Evolutionary conservation across 1,140 invertebrate genomes (phyloP), one percentile per base, ranked within the genome.

Genomic region (Hermatobates lingyangjiaoensis): DNA sequence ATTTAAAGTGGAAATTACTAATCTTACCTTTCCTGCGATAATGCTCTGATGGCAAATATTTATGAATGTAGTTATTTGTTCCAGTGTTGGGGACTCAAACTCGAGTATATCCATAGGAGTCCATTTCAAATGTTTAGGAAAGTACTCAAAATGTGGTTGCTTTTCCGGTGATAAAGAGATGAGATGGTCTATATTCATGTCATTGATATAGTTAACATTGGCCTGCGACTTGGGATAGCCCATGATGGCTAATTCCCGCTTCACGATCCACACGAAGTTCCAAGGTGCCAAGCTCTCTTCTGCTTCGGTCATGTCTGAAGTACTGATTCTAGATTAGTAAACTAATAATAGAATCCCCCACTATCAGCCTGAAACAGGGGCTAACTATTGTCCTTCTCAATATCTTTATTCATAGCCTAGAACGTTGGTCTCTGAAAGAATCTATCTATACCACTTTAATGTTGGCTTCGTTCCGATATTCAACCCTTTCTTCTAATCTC

Each of bases 31-130:
- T 10, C 21, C 18, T 4, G 39, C 14, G 21, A 20, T 20, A 5
- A 42, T 14, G 5, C 14, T 42, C 18, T 42, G 5, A 59, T 73
- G 62, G 57, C 77, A 78, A n/a, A 78, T 69, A 25, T 71, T 70
- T 39, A 83, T 74, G 65, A 82, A 83, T 52, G 75, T 66, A 27
- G 73, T 62, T 42, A 82, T 79, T 60, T 82, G 75, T 47, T 74
- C 67, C 52, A 80, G 57, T 3, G 70, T 73, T 5, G 81, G 81
- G 2, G 76, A 65, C 50, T 73, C 71, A 57, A 81, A 80, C 61
- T 82, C 81, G 53, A 74, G 68, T 14, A 81, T 66, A 15, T 71
- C 64, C 10, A 83, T 74, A 53, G 73, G 68, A 0, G 70, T 69
- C 72, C 73, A 79, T 58, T 70, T 67, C 21, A 77, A 60, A 20